Evolutionary conservation across 2,797 vertebrate genomes (phyloP).

Genomic region (Spinus olivaceus): DNA sequence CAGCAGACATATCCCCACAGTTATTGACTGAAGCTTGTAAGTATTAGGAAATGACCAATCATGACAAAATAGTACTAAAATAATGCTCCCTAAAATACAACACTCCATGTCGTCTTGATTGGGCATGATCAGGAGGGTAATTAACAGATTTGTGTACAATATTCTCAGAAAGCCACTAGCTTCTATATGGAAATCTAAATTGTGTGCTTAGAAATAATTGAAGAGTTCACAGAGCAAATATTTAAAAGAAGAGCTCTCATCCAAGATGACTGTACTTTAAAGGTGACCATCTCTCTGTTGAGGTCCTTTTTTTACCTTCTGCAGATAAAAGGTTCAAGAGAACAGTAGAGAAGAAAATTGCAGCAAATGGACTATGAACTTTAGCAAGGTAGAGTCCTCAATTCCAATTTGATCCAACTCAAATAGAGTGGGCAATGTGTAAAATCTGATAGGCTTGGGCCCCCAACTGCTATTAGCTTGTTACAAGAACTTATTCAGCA

Average conservation of each 20-base stretch:
- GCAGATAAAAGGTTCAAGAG: constrained; percentile 15
- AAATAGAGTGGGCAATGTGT: background rate
- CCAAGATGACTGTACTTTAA: background rate
- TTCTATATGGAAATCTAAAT: background rate
- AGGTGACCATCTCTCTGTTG: background rate
- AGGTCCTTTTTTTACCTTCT: background rate
- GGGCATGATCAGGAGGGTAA: background rate
- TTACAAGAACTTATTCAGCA: background rate
- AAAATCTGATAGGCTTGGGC: background rate
- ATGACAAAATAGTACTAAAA: constrained; percentile 34
- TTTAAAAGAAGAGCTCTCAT: background rate
- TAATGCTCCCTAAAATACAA: constrained; percentile 26
- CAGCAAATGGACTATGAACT: constrained; percentile 2
- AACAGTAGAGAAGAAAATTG: constrained; percentile 18
- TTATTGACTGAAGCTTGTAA: constrained; percentile 50
- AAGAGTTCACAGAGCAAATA: background rate
- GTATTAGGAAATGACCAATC: constrained; percentile 40
- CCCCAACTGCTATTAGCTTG: background rate
- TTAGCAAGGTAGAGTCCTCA: background rate
- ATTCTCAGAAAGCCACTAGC: constrained; percentile 1
- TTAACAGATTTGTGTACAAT: background rate
- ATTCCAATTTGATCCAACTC: background rate
- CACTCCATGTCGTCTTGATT: constrained; percentile 1
- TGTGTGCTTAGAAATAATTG: background rate
- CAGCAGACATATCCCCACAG: constrained; percentile 30